Base-by-base conservation (phyloP, 2,888 invertebrate genomes). In the Polydesmus complanatus region DNA sequence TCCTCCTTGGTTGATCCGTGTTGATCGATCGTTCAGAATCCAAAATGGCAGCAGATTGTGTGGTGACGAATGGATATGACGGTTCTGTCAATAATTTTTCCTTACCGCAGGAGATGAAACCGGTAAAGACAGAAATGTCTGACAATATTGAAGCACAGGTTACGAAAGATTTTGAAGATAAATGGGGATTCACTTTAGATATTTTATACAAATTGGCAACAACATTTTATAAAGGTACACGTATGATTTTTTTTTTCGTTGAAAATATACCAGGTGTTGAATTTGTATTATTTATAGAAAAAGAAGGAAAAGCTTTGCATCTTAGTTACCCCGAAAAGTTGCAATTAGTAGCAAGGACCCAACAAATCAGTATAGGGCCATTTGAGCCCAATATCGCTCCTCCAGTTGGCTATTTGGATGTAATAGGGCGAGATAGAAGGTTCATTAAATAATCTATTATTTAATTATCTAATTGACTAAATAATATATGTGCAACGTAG, bases 261-360 rank as follows among this genome's bases (percentile, higher is more conserved):
- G n/a, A n/a, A n/a, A n/a, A n/a, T n/a, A n/a, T n/a, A n/a, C n/a
- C n/a, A n/a, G n/a, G n/a, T n/a, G n/a, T n/a, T n/a, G n/a, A n/a
- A n/a, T n/a, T n/a, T n/a, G n/a, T n/a, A n/a, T n/a, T n/a, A n/a
- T 66, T 78, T 78, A 19, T 75, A 95, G 96, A 96, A 73, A 95
- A 96, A 77, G 89, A 92, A 77, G 95, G 95, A n/a, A 96, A 95
- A 78, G 96, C 94, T 1, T 80, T 96, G 55, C 92, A 93, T 70
- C 79, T 95, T 63, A 89, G 91, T 54, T 97, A 96, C 73, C 88
- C 91, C 74, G 93, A 96, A 71, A 89, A 92, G 71, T 75, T 95
- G 60, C 87, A 87, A 71, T 76, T 97, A 64, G 88, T 95, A 21
- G 95, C 95, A 1, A 88, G 87, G 70, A 90, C 89, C 11, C 91